Evolutionary conservation across 2,797 vertebrate species (phyloP).

Genomic region (Nannoperca australis): DNA sequence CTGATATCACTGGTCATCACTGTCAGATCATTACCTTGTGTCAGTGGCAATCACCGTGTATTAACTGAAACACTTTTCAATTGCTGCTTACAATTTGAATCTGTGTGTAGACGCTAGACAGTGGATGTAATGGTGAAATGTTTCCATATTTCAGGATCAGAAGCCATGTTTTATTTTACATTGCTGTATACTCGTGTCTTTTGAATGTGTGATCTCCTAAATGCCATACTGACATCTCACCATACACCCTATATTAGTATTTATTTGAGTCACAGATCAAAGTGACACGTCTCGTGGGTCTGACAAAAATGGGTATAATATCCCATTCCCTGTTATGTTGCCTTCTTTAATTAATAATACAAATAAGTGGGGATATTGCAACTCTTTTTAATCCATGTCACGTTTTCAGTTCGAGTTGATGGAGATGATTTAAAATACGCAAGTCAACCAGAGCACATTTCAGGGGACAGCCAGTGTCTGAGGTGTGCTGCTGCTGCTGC

Average conservation of each 20-base stretch:
- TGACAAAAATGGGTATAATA: neutral
- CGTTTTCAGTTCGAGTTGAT: conserved; percentile 10
- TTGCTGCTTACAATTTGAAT: conserved; percentile 45
- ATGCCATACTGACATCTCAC: conserved; percentile 38
- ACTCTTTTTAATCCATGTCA: neutral
- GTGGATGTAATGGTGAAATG: conserved; percentile 32
- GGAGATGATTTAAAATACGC: conserved; percentile 16
- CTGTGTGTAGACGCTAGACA: conserved; percentile 35
- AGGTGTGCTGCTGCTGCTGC: conserved; percentile 7
- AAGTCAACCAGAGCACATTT: conserved; percentile 18
- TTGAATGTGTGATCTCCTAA: conserved; percentile 21
- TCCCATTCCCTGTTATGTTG: conserved; percentile 14
- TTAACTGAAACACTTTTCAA: conserved; percentile 47
- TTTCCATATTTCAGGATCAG: conserved; percentile 52
- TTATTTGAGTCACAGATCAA: conserved; percentile 64
- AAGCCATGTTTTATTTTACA: conserved; percentile 68
- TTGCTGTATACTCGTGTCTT: conserved; percentile 27
- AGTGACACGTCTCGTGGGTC: conserved; percentile 14
- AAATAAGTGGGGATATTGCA: neutral
- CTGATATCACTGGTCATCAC: conserved; percentile 22
- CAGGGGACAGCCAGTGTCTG: neutral
- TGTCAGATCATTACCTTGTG: conserved; percentile 42
- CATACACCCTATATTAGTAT: conserved; percentile 55
- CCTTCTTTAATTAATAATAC: conserved; percentile 5
- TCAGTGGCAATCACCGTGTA: conserved; percentile 38